These are phyloP conservation scores for Amblyteles armatorius DNA, from an alignment of 2,888 invertebrate genomes.

Conservation along the genomic window DNA sequence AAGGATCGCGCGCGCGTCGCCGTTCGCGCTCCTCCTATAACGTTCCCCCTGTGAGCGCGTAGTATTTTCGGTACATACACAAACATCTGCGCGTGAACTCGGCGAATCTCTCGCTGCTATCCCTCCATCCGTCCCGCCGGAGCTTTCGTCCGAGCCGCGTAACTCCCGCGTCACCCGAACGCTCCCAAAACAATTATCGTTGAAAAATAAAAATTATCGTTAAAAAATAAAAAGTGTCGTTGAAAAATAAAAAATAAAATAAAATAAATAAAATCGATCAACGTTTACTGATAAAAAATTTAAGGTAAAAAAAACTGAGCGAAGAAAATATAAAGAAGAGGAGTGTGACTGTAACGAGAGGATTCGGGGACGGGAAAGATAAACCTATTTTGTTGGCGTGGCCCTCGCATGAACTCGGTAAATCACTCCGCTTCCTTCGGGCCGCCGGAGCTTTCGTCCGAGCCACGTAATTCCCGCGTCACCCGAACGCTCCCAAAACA, in stretches of 20 bases:
- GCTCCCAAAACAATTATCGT: not conserved
- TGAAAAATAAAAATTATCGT: too few species aligned
- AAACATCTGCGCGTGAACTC: constrained; percentile 66
- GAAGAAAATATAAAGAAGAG: not conserved
- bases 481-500: not conserved
- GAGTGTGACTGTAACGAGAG: not conserved
- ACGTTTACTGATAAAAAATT: not conserved
- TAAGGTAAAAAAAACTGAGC: not conserved
- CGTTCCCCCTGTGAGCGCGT: constrained; percentile 6
- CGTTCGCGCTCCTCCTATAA: constrained; percentile 2
- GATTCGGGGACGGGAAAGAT: not conserved
- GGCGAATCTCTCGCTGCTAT: not conserved
- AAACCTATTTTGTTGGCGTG: constrained; percentile 77
- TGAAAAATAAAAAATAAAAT: too few species aligned
- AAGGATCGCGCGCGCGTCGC: constrained; percentile 34
- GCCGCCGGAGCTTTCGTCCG: not conserved
- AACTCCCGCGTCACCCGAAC: not conserved
- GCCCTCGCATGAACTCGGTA: constrained; percentile 71
- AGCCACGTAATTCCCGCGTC: not conserved
- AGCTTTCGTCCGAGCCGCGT: not conserved
- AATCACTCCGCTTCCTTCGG: not conserved
- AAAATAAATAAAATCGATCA: not conserved
- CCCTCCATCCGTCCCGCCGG: not conserved
- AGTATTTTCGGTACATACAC: constrained; percentile 15
- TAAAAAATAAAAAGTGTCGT: too few species aligned